Evolutionary conservation across 2,113 vertebrate species (phyloP), one percentile per base, ranked within the genome.

Genomic region (Campylomormyrus tamandua): DNA sequence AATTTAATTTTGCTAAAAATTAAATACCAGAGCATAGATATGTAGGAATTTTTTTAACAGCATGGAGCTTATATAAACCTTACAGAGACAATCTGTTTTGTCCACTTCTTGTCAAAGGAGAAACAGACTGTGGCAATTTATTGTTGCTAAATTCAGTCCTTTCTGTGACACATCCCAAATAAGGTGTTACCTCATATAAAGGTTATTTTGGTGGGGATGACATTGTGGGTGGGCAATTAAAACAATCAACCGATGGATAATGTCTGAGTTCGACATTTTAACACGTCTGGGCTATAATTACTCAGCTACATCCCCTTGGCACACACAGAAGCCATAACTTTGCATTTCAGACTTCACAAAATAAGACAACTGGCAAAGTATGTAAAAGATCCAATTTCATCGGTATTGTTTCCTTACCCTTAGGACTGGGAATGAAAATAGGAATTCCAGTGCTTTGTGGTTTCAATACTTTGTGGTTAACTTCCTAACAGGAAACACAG

Each of bases 241-340:
- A 84, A 84, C 6, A 70, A 84, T 56, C 53, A 56, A 19, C 53
- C 19, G 46, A 27, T 8, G 46, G n/a, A n/a, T 86, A 86, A 86
- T 89, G 83, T 80, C 39, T 1, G 24, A 90, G 77, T 92, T 92
- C 90, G 80, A 90, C 89, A 90, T 93, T 94, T 92, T 88, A 93
- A 92, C 93, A 93, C 91, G 91, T 93, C 87, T 90, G 90, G 83
- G 27, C 90, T 88, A 88, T 83, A 90, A 93, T 84, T 89, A 90
- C 56, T 74, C 91, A 88, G 90, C 91, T 93, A 91, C 93, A 92
- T 92, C 91, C 56, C 87, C 94, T 93, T 92, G 93, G 93, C 91
- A 90, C 39, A 93, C 94, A 94, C 94, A 91, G 95, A 95, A 95
- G 94, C 88, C 91, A 93, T 94, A 94, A 94, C 62, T 91, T 91